phyloP scores from a whole-genome alignment of 2,113 vertebrate species.

The Tragelaphus scriptus region DNA sequence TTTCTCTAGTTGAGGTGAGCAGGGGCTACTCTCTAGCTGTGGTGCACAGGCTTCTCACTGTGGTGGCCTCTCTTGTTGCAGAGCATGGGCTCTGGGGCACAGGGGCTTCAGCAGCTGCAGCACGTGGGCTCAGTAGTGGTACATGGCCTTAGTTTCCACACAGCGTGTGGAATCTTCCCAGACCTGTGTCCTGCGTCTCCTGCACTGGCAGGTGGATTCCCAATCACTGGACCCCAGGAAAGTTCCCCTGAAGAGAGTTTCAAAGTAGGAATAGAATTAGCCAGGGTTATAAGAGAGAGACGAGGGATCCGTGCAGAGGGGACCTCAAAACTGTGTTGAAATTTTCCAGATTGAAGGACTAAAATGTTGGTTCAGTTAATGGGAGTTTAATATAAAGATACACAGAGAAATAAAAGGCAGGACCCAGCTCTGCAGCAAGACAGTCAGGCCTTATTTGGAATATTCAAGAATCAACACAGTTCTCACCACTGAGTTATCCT shows the following conservation, averaged over 20 bases:
- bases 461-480: background rate
- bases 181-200: background rate
- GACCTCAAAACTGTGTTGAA: background rate
- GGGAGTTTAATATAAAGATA: background rate
- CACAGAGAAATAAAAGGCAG: background rate
- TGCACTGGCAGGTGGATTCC: background rate
- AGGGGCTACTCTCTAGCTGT: background rate
- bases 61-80: background rate
- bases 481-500: background rate
- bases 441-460: background rate
- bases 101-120: accelerated
- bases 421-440: background rate
- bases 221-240: background rate
- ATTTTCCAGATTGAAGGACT: background rate
- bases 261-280: background rate
- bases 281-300: background rate
- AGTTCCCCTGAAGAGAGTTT: background rate
- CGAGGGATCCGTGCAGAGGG: background rate
- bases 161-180: background rate
- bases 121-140: background rate
- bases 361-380: background rate
- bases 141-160: background rate
- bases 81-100: background rate
- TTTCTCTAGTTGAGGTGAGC: background rate
- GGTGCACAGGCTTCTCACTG: background rate